A percentile compares a stretch with the other conserved stretches of the same genome.
phyloP scores from a whole-genome alignment of 23 tunicate species.

The Trididemnum miniatum region DNA sequence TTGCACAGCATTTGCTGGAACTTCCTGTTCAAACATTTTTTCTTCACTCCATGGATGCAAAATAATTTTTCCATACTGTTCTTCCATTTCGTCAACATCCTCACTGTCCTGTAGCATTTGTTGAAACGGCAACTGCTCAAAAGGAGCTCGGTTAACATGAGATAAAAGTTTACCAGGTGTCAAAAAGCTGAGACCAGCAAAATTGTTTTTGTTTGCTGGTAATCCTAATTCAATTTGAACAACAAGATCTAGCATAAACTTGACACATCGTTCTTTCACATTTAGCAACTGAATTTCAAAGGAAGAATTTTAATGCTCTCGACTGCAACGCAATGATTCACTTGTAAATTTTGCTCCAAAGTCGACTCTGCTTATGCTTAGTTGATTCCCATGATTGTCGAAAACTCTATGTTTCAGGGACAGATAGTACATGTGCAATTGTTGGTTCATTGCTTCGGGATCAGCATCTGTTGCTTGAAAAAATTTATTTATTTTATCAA shows the following conservation, averaged over 20 bases:
- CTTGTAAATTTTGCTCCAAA: conserved; percentile 15
- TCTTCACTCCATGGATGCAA: conserved; percentile 37
- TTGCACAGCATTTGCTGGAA: conserved; percentile 26
- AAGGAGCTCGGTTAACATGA: conserved; percentile 14
- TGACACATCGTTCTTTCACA: conserved; percentile 13
- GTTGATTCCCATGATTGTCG: not conserved
- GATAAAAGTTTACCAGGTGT: conserved; percentile 28
- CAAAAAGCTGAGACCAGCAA: conserved; percentile 1
- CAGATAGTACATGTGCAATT: conserved; percentile 4
- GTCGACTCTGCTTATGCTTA: conserved; percentile 9
- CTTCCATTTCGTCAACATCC: conserved; percentile 21
- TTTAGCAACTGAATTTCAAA: conserved; percentile 6
- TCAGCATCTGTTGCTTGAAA: conserved; percentile 46
- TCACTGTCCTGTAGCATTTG: not conserved
- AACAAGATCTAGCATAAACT: not conserved
- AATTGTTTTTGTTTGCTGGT: conserved; percentile 9
- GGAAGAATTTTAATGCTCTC: conserved; percentile 1
- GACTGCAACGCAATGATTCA: conserved; percentile 26
- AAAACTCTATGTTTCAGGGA: conserved; percentile 16
- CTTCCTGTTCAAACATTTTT: not conserved
- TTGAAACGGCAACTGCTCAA: conserved; percentile 17
- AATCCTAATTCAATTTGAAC: conserved; percentile 2
- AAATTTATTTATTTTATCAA: conserved; percentile 25
- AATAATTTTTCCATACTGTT: conserved; percentile 33
- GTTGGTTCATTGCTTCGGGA: conserved; percentile 2